A percentile compares a stretch with the other conserved stretches of the same genome.
These are phyloP conservation scores for Stichopus chloronotus DNA, from an alignment of 35 echinoderm and acorn worm species.

Conservation along the genomic window DNA sequence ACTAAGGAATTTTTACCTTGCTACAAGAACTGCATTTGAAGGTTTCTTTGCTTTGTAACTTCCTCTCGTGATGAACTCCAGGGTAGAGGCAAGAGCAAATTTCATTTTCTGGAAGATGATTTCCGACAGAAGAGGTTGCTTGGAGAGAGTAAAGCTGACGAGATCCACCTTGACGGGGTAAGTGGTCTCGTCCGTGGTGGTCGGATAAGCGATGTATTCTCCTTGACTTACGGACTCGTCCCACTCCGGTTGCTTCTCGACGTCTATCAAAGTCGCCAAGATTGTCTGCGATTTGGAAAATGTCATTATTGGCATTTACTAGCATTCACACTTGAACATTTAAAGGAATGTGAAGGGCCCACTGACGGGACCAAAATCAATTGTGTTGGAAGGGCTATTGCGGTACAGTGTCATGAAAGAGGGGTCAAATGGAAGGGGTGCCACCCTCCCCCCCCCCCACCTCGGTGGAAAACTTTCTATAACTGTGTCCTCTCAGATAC, in stretches of 20 bases:
- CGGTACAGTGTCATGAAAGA: no score
- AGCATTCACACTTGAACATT: no score
- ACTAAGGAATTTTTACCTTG: background rate
- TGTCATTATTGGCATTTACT: background rate
- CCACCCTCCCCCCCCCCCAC: no score
- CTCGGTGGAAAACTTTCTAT: no score
- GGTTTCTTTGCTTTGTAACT: conserved; percentile 49
- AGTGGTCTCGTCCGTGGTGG: conserved; percentile 29
- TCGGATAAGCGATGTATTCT: conserved; percentile 52
- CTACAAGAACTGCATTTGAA: conserved; percentile 36
- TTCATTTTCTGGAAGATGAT: background rate
- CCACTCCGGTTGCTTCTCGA: conserved; percentile 52
- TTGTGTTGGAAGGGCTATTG: no score
- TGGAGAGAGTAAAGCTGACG: conserved; percentile 36
- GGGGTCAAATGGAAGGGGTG: no score
- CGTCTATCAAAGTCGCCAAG: conserved; percentile 39
- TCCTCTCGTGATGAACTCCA: conserved; percentile 33
- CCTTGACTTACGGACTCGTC: conserved; percentile 20
- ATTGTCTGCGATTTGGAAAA: conserved; percentile 5
- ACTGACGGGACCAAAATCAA: no score
- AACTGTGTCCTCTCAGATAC: no score
- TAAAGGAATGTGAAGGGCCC: no score
- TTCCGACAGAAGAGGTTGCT: background rate
- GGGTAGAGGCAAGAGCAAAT: background rate
- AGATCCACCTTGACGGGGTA: conserved; percentile 55